These are phyloP conservation scores for Batillaria attramentaria DNA, from an alignment of 1,140 invertebrate species.

Conservation along the genomic window DNA sequence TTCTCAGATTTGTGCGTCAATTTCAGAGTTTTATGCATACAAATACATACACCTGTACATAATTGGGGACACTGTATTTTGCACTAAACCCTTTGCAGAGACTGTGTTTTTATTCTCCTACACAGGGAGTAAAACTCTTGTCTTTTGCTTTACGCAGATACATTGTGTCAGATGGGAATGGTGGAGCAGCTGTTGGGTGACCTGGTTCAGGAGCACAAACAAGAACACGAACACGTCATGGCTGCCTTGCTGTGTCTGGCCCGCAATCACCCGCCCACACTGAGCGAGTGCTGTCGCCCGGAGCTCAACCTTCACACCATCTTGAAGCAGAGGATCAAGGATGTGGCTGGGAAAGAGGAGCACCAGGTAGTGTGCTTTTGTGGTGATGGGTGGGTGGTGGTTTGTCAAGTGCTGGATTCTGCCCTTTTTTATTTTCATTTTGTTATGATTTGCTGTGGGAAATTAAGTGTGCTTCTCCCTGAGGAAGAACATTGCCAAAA, in stretches of 20 bases:
- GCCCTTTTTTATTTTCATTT: not conserved
- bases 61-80: too few species aligned
- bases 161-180: constrained; percentile 76
- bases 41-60: too few species aligned
- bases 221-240: constrained; percentile 76
- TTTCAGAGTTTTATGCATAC: too few species aligned
- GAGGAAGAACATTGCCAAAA: too few species aligned
- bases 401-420: not conserved
- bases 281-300: constrained; percentile 73
- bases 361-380: constrained; percentile 53
- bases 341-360: constrained; percentile 66
- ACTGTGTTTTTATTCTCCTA: too few species aligned
- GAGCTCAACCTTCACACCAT: constrained; percentile 72
- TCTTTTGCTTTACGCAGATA: constrained; percentile 61
- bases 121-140: not conserved
- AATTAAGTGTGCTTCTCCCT: not conserved
- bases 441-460: not conserved
- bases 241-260: constrained; percentile 73
- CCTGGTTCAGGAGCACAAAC: constrained; percentile 72
- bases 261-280: constrained; percentile 71
- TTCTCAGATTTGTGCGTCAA: too few species aligned
- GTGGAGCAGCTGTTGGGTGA: constrained; percentile 75
- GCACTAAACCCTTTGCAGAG: too few species aligned
- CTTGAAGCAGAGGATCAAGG: constrained; percentile 69
- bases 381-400: not conserved